phyloP scores from a whole-genome alignment of 2,113 vertebrate species.

The Platichthys stellatus region DNA sequence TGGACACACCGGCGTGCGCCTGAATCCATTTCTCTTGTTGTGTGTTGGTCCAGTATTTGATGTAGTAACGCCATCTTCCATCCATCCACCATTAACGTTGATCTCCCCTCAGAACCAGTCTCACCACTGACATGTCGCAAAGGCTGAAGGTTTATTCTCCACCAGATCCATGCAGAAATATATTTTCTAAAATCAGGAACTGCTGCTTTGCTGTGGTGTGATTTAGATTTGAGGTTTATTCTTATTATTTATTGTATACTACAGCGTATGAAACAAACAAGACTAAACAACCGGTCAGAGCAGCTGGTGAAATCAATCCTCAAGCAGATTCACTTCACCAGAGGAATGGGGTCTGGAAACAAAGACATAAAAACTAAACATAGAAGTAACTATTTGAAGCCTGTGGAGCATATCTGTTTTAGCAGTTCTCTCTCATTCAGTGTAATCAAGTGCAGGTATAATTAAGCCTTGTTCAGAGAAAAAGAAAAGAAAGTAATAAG shows the following conservation, averaged over 20 bases:
- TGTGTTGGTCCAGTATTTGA: slow-evolving; percentile 63
- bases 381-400: background rate
- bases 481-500: background rate
- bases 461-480: background rate
- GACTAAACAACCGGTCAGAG: slow-evolving; percentile 6
- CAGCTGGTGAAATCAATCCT: background rate
- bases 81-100: slow-evolving; percentile 76
- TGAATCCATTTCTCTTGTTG: slow-evolving; percentile 56
- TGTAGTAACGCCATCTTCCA: slow-evolving; percentile 69
- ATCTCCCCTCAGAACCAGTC: slow-evolving; percentile 74
- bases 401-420: background rate
- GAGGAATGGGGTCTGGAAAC: slow-evolving; percentile 6
- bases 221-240: slow-evolving; percentile 19
- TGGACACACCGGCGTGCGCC: slow-evolving; percentile 42
- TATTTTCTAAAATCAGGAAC: slow-evolving; percentile 22
- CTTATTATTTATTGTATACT: background rate
- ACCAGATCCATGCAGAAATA: background rate
- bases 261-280: slow-evolving; percentile 16
- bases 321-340: background rate
- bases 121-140: background rate
- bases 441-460: too few relatives aligned
- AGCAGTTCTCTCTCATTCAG: background rate
- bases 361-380: background rate
- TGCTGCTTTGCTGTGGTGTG: slow-evolving; percentile 14
- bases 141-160: slow-evolving; percentile 6